Conservation (phyloP, 2,797 vertebrate species). For the Meda fulgida region DNA sequence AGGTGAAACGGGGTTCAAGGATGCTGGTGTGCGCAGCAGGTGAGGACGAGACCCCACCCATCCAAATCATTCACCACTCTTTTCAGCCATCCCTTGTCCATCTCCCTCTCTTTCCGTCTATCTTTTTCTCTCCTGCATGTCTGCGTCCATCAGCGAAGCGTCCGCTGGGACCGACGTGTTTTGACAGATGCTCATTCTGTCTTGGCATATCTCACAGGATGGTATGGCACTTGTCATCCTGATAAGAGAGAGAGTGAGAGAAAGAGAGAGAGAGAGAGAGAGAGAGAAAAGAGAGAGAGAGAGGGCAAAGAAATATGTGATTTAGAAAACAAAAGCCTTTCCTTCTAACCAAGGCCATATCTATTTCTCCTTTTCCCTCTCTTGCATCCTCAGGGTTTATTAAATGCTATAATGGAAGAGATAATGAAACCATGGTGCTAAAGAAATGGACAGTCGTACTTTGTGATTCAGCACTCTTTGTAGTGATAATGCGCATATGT, state of each 20-base stretch:
- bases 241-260: slow-evolving; percentile 53
- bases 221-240: slow-evolving; percentile 78
- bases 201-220: slow-evolving; percentile 82
- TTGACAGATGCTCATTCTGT: slow-evolving; percentile 85
- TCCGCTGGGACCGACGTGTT: slow-evolving; percentile 79
- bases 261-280: slow-evolving; percentile 21
- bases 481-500: slow-evolving; percentile 12
- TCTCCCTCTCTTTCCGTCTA: slow-evolving; percentile 10
- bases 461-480: slow-evolving; percentile 37
- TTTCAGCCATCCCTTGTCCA: slow-evolving; percentile 23
- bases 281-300: slow-evolving; percentile 30
- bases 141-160: slow-evolving; percentile 78
- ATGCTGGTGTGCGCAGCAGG: slow-evolving; percentile 26
- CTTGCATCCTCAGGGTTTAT: slow-evolving; percentile 36
- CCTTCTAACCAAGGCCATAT: slow-evolving; percentile 36
- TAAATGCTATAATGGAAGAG: slow-evolving; percentile 43
- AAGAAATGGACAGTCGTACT: slow-evolving; percentile 32
- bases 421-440: slow-evolving; percentile 40
- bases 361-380: slow-evolving; percentile 56
- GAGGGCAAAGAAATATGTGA: slow-evolving; percentile 40
- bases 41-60: slow-evolving; percentile 27
- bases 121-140: slow-evolving; percentile 70
- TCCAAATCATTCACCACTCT: slow-evolving; percentile 13
- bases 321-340: slow-evolving; percentile 57
- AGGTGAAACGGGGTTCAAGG: slow-evolving; percentile 24